These are phyloP conservation scores for Leucoptera coffeella DNA, from an alignment of 2,888 invertebrate species.

Conservation along the genomic window DNA sequence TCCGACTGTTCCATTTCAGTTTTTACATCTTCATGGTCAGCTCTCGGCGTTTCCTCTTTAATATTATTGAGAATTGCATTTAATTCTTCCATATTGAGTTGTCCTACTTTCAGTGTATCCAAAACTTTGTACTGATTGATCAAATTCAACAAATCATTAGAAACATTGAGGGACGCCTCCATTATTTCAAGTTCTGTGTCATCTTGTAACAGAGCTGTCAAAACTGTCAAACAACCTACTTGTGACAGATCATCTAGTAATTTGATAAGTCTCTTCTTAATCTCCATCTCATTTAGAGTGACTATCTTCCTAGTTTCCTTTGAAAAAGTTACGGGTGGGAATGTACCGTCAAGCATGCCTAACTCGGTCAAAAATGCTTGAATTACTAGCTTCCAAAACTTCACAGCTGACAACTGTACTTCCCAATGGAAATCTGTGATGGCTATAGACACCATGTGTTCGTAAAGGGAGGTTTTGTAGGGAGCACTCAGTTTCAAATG, in stretches of 20 bases:
- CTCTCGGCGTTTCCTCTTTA: conserved; percentile 10
- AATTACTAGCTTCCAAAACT: conserved; percentile 68
- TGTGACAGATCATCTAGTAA: conserved; percentile 62
- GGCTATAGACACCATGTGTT: conserved; percentile 60
- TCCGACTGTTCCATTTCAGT: conserved; percentile 16
- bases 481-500: conserved; percentile 53
- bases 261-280: conserved; percentile 57
- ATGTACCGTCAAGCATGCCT: conserved; percentile 78
- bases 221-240: conserved; percentile 64
- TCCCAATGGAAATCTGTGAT: conserved; percentile 77
- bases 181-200: conserved; percentile 68
- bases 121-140: conserved; percentile 51
- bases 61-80: conserved; percentile 17
- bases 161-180: conserved; percentile 51
- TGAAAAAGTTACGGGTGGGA: conserved; percentile 75
- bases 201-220: conserved; percentile 60
- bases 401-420: conserved; percentile 64
- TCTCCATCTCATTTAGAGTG: conserved; percentile 61
- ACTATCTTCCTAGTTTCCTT: conserved; percentile 73
- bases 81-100: conserved; percentile 9
- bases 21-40: conserved; percentile 5
- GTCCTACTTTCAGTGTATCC: conserved; percentile 15
- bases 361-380: conserved; percentile 61
- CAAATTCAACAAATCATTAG: conserved; percentile 44
- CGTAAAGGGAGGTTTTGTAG: conserved; percentile 51